Evolutionary conservation across 2,888 invertebrate species (phyloP), one percentile per base, ranked within the genome.

Genomic region (Drosophila longiperda): DNA sequence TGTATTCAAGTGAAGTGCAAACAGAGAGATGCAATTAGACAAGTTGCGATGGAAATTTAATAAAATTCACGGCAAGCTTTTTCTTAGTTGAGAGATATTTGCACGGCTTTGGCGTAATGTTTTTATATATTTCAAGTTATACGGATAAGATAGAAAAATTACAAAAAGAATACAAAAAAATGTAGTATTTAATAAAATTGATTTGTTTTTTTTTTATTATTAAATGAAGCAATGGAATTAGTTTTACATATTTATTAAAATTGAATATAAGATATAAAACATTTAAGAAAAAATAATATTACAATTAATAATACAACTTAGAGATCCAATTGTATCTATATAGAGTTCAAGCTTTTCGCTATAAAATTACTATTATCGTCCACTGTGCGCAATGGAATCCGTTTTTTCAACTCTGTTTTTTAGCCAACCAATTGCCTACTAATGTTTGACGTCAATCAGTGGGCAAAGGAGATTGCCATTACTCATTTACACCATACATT

Each of bases 401-500:
- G 9, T 38, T 20, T 11, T 0, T 42, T 8, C 9, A 32, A 26
- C 32, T 48, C 40, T 48, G 54, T 54, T 50, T 29, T 62, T 34
- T 53, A 50, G 52, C 50, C 49, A 62, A 17, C 66, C 12, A 26
- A 58, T 69, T 71, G 38, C 3, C 29, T 50, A 48, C 38, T 58
- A 68, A 66, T 60, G 67, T 73, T 80, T 74, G 67, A 68, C 67
- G 67, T 78, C 79, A 83, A 83, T 83, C 82, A 78, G 61, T 32
- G 42, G 58, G 53, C 52, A 71, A 81, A 88, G 70, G 73, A 72
- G 75, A 67, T 75, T 61, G 71, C 67, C 81, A 87, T 82, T 63
- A 66, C 71, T 65, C 69, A 66, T 64, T 78, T 67, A 61, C 67
- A 60, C 45, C 23, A 20, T 38, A 15, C 45, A 32, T 59, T 40